Percentiles rank a stretch among this genome's conserved stretches.
These are phyloP conservation scores for Borostomias antarcticus DNA, from an alignment of 2,797 vertebrate species.

Conservation along the genomic window DNA sequence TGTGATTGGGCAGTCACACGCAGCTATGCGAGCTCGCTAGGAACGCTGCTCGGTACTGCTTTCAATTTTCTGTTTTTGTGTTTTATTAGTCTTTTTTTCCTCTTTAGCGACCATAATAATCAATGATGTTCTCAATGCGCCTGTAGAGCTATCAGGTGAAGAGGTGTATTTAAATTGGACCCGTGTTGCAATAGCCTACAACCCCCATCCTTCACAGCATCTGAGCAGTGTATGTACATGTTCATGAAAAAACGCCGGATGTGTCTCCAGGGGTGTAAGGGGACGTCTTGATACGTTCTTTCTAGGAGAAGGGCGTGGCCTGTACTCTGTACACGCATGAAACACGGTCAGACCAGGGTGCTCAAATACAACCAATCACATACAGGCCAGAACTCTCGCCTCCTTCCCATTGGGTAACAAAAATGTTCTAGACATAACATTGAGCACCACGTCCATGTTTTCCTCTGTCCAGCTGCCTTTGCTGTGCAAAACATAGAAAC, in stretches of 20 bases:
- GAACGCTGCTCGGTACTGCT: constrained; percentile 57
- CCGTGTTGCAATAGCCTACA: constrained; percentile 18
- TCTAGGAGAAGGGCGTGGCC: constrained; percentile 30
- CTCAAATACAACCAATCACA: constrained; percentile 42
- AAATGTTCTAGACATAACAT: constrained; percentile 72
- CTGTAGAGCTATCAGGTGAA: constrained; percentile 38
- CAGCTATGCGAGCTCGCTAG: constrained; percentile 50
- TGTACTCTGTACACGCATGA: constrained; percentile 51
- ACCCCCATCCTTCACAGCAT: constrained; percentile 38
- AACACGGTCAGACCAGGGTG: constrained; percentile 22
- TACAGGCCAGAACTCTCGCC: constrained; percentile 58
- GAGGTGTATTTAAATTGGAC: constrained; percentile 41
- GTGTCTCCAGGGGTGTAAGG: constrained; percentile 78
- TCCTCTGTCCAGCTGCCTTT: constrained; percentile 91
- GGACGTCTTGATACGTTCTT: constrained; percentile 63
- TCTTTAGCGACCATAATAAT: constrained; percentile 50
- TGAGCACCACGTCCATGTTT: constrained; percentile 68
- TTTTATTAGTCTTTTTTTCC: constrained; percentile 39
- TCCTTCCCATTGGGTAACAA: constrained; percentile 48
- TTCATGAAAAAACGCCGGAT: constrained; percentile 68
- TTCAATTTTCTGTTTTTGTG: constrained; percentile 42
- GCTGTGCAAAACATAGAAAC: constrained; percentile 98
- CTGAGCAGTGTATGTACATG: constrained; percentile 45
- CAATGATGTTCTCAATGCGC: constrained; percentile 40
- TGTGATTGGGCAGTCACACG: constrained; percentile 76